Evolutionary conservation across 2,888 invertebrate genomes (phyloP).

Genomic region (Linnaemya tessellans): DNA sequence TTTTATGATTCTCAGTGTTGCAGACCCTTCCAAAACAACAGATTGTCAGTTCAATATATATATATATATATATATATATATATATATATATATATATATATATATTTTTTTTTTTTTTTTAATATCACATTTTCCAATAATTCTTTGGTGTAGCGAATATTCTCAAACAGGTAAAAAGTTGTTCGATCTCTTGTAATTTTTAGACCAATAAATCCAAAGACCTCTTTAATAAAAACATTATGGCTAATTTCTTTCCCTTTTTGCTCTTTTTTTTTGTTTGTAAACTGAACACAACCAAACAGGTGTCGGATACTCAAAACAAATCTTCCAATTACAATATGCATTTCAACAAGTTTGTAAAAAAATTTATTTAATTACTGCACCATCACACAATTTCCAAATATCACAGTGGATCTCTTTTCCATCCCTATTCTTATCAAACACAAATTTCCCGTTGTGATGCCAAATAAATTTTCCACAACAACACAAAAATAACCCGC

Average conservation of each 20-base stretch:
- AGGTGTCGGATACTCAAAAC: neutral
- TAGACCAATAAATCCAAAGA: neutral
- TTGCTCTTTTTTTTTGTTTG: neutral
- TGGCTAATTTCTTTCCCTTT: no score
- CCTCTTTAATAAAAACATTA: neutral
- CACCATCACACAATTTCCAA: neutral
- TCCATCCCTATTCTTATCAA: neutral
- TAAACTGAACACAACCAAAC: neutral
- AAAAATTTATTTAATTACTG: slow-evolving; percentile 43
- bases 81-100: no score
- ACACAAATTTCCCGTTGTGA: slow-evolving; percentile 18
- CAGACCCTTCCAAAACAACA: no score
- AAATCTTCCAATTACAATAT: neutral
- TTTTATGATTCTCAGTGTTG: no score
- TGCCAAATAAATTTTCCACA: slow-evolving; percentile 16
- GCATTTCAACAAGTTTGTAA: slow-evolving; percentile 34
- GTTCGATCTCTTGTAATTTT: neutral
- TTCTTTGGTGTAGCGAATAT: no score
- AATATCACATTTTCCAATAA: no score
- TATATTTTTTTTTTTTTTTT: no score
- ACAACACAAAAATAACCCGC: slow-evolving; percentile 35
- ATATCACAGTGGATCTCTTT: slow-evolving; percentile 1
- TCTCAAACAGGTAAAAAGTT: no score
- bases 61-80: no score
- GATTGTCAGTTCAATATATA: no score